phyloP scores from a whole-genome alignment of 2,113 vertebrate species.

The Cairina moschata region DNA sequence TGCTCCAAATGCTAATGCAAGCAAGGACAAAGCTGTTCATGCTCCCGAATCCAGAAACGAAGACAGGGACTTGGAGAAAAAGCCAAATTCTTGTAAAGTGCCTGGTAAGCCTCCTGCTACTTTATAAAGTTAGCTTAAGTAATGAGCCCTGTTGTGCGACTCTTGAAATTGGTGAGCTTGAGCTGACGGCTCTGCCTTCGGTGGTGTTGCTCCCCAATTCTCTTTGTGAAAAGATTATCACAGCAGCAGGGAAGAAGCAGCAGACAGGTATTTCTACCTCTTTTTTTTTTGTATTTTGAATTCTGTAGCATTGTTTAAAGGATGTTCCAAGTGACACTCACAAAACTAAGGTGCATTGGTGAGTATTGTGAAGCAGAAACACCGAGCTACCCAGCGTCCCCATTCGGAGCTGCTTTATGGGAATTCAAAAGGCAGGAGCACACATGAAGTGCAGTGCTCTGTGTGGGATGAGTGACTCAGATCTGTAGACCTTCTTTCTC shows the following conservation, averaged over 20 bases:
- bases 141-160: neutral
- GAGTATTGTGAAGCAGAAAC: neutral
- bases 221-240: neutral
- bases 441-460: neutral
- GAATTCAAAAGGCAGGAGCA: neutral
- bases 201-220: neutral
- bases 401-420: neutral
- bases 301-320: neutral
- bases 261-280: neutral
- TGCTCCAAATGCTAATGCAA: neutral
- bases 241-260: neutral
- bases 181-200: neutral
- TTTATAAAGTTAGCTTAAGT: neutral
- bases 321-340: neutral
- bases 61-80: conserved; percentile 61
- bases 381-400: neutral
- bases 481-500: neutral
- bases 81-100: conserved; percentile 47
- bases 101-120: conserved; percentile 79
- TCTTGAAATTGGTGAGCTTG: neutral
- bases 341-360: neutral
- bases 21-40: conserved; percentile 30
- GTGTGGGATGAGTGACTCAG: neutral
- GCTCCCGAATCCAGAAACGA: conserved; percentile 59
- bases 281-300: conserved; percentile 1